Evolutionary conservation across 2,113 vertebrate species (phyloP), one percentile per base, ranked within the genome.

Genomic region (Peromyscus californicus): DNA sequence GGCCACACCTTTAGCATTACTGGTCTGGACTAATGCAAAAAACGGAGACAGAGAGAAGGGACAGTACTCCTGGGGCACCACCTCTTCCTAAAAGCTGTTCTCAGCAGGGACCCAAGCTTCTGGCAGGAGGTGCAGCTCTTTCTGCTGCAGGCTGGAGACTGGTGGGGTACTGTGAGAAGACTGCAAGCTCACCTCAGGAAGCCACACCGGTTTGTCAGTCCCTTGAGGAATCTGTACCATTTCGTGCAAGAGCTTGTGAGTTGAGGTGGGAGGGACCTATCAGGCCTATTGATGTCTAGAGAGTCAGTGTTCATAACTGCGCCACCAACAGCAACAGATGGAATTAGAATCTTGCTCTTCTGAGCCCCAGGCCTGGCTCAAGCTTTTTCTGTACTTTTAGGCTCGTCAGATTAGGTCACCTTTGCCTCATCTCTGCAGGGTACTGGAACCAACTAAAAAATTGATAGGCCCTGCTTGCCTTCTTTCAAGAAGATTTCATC

Each of bases 391-490:
- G 8, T 31, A 61, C 7, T 51, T 51, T 51, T 51, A 51, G 33
- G 6, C 39, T 26, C 48, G 19, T 22, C 2, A 6, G 10, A 39
- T 59, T 31, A 13, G 4, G 0, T 29, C 1, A 1, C 21, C 24
- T 26, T 11, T 11, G 15, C 2, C 59, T 7, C 70, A 10, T 61
- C n/a, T 29, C 70, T 61, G n/a, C 26, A 6, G 11, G 59, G 45
- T 2, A 3, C 5, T 3, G 4, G 31, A 48, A 36, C 51, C 54
- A 16, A 16, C 19, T 19, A 45, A 11, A 26, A 65, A 48, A 16
- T 4, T 1, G 0, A 36, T 7, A 11, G 0, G 8, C 3, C 0
- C 2, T 3, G 16, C 10, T n/a, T 21, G 31, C 31, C 39, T 2
- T 17, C n/a, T 65, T 69, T 63, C 45, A n/a, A 45, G 78, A 69